Evolutionary conservation across 2,888 invertebrate genomes (phyloP), one percentile per base, ranked within the genome.

Genomic region (Agrenia bidenticulata): DNA sequence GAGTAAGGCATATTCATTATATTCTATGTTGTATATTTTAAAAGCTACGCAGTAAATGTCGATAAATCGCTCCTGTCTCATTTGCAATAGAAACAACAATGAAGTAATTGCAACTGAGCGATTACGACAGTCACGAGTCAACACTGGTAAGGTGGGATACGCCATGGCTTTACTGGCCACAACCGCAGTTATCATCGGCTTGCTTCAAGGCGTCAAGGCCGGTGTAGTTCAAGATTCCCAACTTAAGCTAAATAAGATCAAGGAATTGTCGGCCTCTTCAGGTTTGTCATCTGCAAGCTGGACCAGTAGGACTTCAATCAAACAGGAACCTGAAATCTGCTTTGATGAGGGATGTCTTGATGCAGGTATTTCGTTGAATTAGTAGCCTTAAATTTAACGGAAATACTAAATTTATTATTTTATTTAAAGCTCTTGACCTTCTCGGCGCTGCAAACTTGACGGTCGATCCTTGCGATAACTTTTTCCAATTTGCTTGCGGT

Each of bases 381-480:
- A 21, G n/a, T 39, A 17, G n/a, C 2, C 11, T 17, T 2, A 53
- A 19, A 27, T 45, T 19, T 49, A 17, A 23, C 24, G 24, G 49
- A 17, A 24, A 26, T 5, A 24, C n/a, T n/a, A n/a, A n/a, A n/a
- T n/a, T n/a, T n/a, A n/a, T n/a, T n/a, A n/a, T n/a, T n/a, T n/a
- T n/a, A n/a, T n/a, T n/a, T n/a, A n/a, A n/a, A n/a, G 72, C 74
- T 27, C 27, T 65, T 15, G 66, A 69, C 24, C 21, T 75, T 4
- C 61, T 75, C 11, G 56, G 50, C 7, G 64, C 75, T 4, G 72
- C 73, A 41, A 73, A 75, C 57, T 53, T 60, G n/a, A 49, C 65
- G 2, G 66, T 72, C 1, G 59, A 68, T 24, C 75, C 75, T 1
- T 75, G 75, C 54, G 58, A 71, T 9, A 68, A 75, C 50, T 75